phyloP scores from a whole-genome alignment of 1,140 invertebrate species.

The Probaryconus sp. region DNA sequence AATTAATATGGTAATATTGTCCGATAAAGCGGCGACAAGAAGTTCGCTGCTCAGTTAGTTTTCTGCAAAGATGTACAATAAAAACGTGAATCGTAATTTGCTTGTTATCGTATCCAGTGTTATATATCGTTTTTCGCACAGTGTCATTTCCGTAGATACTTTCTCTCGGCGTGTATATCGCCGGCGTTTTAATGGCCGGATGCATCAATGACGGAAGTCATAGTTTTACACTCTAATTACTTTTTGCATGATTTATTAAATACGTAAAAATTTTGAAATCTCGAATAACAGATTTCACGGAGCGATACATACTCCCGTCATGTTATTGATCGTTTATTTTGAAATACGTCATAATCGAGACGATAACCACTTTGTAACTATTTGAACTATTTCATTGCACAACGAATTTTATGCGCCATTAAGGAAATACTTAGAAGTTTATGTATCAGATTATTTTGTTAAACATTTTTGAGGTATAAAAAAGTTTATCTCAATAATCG shows the following conservation, averaged over 20 bases:
- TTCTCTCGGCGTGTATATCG: constrained; percentile 45
- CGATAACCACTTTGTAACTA: constrained; percentile 8
- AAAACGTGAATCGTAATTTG: constrained; percentile 40
- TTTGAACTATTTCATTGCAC: constrained; percentile 9
- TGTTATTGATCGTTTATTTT: constrained; percentile 10
- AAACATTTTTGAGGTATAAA: no score
- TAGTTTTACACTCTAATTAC: constrained; percentile 42
- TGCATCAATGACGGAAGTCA: constrained; percentile 45
- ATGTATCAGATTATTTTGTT: no score
- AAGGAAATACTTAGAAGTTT: no score
- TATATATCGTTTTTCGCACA: constrained; percentile 26
- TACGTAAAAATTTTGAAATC: constrained; percentile 14
- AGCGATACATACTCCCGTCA: not conserved
- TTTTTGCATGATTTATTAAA: constrained; percentile 28
- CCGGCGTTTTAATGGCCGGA: constrained; percentile 45
- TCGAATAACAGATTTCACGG: constrained; percentile 7
- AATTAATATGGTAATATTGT: constrained; percentile 20
- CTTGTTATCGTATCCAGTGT: constrained; percentile 32
- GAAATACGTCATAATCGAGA: constrained; percentile 1
- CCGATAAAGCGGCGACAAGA: constrained; percentile 44
- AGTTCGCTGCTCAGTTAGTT: constrained; percentile 33
- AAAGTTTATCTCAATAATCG: no score
- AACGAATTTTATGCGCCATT: not conserved
- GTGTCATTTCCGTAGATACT: constrained; percentile 47
- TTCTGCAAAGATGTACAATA: constrained; percentile 28